phyloP scores from a whole-genome alignment of 2,797 vertebrate genomes.

The Platalea minor region DNA sequence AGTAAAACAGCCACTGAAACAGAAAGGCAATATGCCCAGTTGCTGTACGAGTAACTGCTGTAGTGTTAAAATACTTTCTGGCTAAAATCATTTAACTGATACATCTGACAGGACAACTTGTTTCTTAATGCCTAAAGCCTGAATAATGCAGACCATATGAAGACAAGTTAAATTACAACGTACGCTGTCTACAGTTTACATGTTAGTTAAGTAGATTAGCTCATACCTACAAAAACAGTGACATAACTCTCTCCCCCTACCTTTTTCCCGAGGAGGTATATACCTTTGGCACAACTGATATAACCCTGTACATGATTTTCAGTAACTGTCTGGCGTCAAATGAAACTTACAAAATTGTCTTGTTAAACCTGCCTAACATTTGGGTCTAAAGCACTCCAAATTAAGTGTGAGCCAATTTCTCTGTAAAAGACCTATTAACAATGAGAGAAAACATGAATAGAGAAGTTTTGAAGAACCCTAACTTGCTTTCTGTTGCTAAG shows the following conservation, averaged over 20 bases:
- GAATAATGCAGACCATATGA: background rate
- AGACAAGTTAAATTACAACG: background rate
- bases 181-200: background rate
- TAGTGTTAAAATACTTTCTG: background rate
- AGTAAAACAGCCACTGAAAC: background rate
- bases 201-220: background rate
- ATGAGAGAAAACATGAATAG: conserved; percentile 31
- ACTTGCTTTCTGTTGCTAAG: conserved; percentile 27
- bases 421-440: background rate
- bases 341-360: conserved; percentile 9
- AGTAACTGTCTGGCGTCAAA: conserved; percentile 4
- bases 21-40: background rate
- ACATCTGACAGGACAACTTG: background rate
- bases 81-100: background rate
- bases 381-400: conserved; percentile 18
- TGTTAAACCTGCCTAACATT: conserved; percentile 37
- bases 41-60: background rate
- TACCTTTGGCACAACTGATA: background rate
- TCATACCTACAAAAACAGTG: background rate
- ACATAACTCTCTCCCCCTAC: background rate
- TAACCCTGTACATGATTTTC: background rate
- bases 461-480: background rate
- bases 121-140: background rate
- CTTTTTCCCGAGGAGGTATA: background rate
- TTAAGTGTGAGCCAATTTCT: conserved; percentile 13